Base-by-base conservation (phyloP, 1,140 invertebrate species). In the Scaptomyza montana region DNA sequence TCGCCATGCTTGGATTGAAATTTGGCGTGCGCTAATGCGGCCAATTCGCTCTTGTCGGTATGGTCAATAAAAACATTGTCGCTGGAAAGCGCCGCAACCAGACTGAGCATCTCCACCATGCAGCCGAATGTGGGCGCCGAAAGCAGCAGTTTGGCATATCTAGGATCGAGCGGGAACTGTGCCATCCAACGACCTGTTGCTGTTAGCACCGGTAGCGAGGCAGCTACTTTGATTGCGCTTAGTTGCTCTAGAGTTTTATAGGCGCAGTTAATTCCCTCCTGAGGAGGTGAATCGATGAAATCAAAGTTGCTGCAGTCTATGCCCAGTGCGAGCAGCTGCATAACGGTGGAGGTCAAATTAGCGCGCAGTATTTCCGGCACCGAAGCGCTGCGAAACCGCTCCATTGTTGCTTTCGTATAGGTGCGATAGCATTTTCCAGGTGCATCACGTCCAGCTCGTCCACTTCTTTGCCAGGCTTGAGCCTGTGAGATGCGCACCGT, bases 151-250 rank as follows among this genome's bases (percentile, higher is more conserved):
- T 97, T 98, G 5, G 97, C 95, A 92, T 97, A 97, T 61, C 95
- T 94, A 0, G 98, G 98, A 92, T 99, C 98, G 46, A 99, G 92
- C 1, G 98, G 98, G 92, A 99, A 99, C 16, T 94, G 93, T 0
- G 96, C 94, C 97, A 99, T 98, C 85, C 96, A 95, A 69, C 95
- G 95, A 1, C 98, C 98, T 10, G 96, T 71, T 1, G 94, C 92
- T 1, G 98, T 99, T 59, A 99, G 93, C 36, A 68, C 56, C 2
- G 76, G 71, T 2, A 54, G 59, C 28, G 60, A 43, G 92, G 82
- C 28, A 7, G 8, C 33, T 36, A 9, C 33, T 36, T 95, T 94
- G 21, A 97, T 93, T 12, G 96, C 96, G 73, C 95, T 97, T 55
- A 98, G 93, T 76, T 95, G 94, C 84, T 95, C 94, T 5, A 98